These are phyloP conservation scores for Pristionchus mayeri DNA, from an alignment of 2,888 invertebrate species.

Conservation along the genomic window DNA sequence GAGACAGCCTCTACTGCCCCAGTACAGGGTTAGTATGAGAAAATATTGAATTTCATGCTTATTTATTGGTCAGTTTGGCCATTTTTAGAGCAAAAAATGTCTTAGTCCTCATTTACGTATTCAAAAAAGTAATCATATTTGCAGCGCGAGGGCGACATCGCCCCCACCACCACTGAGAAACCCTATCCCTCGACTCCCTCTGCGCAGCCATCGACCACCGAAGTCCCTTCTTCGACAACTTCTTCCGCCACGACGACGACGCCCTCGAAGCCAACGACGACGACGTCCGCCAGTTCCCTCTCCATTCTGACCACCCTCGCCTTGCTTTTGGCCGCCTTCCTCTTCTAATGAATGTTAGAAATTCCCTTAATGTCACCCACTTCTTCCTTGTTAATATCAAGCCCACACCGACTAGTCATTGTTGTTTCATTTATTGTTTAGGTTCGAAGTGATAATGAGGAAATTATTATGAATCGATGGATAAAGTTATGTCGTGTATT, in stretches of 20 bases:
- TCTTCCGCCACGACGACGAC: background rate
- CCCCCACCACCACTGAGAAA: background rate
- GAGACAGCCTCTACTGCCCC: slow-evolving; percentile 62
- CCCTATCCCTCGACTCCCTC: background rate
- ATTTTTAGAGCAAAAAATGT: background rate
- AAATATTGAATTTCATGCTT: background rate
- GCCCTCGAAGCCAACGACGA: background rate
- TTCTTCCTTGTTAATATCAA: too few species aligned
- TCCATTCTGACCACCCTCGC: background rate
- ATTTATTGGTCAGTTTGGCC: too few species aligned
- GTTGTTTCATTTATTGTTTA: too few species aligned
- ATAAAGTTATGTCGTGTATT: too few species aligned
- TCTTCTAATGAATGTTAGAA: too few species aligned
- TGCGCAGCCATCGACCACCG: background rate
- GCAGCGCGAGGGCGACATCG: background rate
- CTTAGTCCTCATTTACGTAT: background rate
- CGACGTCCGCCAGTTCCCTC: background rate
- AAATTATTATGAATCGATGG: too few species aligned
- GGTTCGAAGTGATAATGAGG: too few species aligned
- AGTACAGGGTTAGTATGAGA: slow-evolving; percentile 55
- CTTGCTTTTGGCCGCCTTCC: background rate
- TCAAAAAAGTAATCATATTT: background rate
- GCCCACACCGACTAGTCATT: too few species aligned
- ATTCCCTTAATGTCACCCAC: too few species aligned
- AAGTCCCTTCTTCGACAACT: background rate